Evolutionary conservation across 2,113 vertebrate genomes (phyloP).

Genomic region (Anhinga rufa): DNA sequence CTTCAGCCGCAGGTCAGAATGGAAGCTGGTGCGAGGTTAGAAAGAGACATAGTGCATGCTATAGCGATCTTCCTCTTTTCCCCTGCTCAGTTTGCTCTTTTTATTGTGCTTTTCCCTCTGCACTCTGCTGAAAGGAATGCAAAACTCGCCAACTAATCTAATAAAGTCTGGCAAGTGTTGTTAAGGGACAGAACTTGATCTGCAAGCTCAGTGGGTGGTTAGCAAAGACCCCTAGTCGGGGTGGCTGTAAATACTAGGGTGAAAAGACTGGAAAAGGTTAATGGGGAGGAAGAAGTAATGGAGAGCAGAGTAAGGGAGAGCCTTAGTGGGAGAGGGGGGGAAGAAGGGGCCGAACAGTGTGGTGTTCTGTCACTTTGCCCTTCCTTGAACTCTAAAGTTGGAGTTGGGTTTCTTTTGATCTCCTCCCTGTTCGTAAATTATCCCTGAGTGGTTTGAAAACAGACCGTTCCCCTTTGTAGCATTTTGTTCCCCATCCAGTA

Average conservation of each 20-base stretch:
- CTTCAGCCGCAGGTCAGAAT: not conserved
- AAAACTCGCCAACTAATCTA: not conserved
- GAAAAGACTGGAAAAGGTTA: conserved; percentile 4
- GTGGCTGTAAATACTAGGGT: conserved; percentile 18
- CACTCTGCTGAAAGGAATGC: not conserved
- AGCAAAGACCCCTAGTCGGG: not conserved
- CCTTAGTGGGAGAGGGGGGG: not conserved
- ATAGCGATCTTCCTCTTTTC: not conserved
- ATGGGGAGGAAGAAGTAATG: not conserved
- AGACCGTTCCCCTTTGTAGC: not conserved
- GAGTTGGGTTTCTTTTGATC: conserved; percentile 56
- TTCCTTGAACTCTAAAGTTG: conserved; percentile 19
- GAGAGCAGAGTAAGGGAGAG: not conserved
- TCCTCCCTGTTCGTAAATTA: conserved; percentile 51
- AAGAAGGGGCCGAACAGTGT: not conserved
- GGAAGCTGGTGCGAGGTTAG: not conserved
- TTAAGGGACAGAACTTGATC: not conserved
- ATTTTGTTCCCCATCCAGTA: conserved; percentile 33
- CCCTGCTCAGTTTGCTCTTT: not conserved
- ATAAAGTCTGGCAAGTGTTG: not conserved
- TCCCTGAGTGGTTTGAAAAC: not conserved
- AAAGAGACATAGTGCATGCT: accelerated
- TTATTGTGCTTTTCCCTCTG: not conserved
- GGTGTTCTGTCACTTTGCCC: not conserved
- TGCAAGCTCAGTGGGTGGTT: conserved; percentile 19